phyloP scores from a whole-genome alignment of 2,113 vertebrate genomes.

The Crotophaga sulcirostris region DNA sequence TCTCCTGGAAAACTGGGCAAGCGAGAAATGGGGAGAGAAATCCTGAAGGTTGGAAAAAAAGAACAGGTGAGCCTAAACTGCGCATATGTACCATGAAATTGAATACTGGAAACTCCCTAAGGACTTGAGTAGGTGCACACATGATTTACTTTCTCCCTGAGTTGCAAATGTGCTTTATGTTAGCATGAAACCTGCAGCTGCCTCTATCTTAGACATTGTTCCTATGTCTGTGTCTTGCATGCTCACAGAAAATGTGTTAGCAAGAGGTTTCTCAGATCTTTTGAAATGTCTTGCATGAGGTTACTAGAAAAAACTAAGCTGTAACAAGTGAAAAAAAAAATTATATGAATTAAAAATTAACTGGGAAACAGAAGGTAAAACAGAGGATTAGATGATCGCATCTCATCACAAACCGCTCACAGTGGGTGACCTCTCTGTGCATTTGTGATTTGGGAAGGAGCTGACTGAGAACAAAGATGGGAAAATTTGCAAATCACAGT shows the following conservation, averaged over 20 bases:
- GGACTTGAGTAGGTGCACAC: not conserved
- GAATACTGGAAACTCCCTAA: not conserved
- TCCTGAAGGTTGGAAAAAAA: not conserved
- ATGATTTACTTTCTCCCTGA: not conserved
- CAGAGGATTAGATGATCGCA: not conserved
- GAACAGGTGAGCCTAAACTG: not conserved
- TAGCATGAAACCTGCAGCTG: not conserved
- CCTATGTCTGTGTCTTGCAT: not conserved
- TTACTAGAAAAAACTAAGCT: not conserved
- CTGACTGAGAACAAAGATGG: not conserved
- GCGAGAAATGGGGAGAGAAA: not conserved
- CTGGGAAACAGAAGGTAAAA: not conserved
- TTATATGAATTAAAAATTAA: not conserved
- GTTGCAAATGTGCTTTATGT: not conserved
- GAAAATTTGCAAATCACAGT: not conserved
- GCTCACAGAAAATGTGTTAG: not conserved
- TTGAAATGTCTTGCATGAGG: fast-evolving
- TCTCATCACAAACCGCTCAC: not conserved
- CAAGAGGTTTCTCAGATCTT: not conserved
- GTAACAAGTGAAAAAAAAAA: not conserved
- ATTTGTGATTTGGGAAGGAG: not conserved
- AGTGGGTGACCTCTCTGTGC: not conserved
- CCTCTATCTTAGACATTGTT: not conserved
- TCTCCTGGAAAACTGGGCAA: not conserved
- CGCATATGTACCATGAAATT: not conserved